Evolutionary conservation across 2,113 vertebrate genomes (phyloP).

Genomic region (Balaenoptera acutorostrata): DNA sequence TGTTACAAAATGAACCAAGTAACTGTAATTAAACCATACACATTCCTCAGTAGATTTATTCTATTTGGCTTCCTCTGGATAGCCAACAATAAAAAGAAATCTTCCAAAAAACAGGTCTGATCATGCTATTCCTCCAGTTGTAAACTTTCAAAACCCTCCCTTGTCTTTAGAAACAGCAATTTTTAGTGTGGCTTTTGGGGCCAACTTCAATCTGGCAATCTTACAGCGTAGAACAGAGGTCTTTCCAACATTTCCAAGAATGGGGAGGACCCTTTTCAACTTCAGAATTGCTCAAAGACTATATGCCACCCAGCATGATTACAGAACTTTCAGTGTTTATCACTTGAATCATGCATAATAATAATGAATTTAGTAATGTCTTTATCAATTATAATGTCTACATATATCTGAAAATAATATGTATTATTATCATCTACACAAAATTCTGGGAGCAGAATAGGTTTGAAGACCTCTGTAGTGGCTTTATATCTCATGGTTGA

Average conservation of each 20-base stretch:
- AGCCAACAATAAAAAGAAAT: slow-evolving; percentile 31
- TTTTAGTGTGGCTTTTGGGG: neutral
- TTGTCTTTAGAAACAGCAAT: slow-evolving; percentile 24
- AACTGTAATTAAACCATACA: slow-evolving; percentile 42
- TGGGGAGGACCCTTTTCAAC: neutral
- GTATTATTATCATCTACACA: neutral
- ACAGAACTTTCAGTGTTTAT: neutral
- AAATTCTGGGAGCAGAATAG: neutral
- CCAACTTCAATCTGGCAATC: neutral
- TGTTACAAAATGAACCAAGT: slow-evolving; percentile 28
- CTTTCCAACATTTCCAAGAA: neutral
- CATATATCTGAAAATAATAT: neutral
- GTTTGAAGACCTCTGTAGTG: neutral
- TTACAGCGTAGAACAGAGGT: neutral
- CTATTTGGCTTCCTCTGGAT: slow-evolving; percentile 13
- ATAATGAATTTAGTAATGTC: neutral
- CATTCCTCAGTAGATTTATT: slow-evolving; percentile 41
- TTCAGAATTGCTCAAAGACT: neutral
- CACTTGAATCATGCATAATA: neutral
- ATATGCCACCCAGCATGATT: neutral
- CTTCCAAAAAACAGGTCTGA: slow-evolving; percentile 28
- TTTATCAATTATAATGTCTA: neutral
- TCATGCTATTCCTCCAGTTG: neutral
- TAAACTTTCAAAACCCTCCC: neutral
- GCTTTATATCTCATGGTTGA: neutral